Base-by-base conservation (phyloP, 2,113 vertebrate genomes). In the Indicator maculatus region DNA sequence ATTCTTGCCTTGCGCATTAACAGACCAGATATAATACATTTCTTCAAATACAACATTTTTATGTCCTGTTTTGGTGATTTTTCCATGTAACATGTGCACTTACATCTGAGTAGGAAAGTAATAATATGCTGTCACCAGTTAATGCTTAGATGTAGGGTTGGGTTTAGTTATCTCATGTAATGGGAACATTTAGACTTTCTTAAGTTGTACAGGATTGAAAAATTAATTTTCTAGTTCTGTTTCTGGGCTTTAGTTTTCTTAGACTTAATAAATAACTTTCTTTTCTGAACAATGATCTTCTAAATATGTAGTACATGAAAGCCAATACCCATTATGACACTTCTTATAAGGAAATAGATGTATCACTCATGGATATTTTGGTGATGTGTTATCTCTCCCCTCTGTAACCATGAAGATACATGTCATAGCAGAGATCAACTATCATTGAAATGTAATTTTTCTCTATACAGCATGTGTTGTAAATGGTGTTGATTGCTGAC, bases 371-470 rank as follows among this genome's bases (percentile, higher is more conserved):
- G 96, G 92, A 55, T 97, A 90, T 95, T 94, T 94, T 88, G 77
- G 31, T 72, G 86, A 80, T 88, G 91, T 96, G 88, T 86, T 97
- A 30, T 89, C 67, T 91, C 92, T 85, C 81, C 53, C 11, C n/a
- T 94, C 86, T 80, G 45, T 82, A 88, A 92, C 93, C 90, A 71
- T 41, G 89, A 97, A 96, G 96, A 91, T 93, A 55, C 26, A 41
- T 97, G 97, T 97, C 97, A 97, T 89, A 98, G 97, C 95, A 97
- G 89, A 95, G 87, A 97, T 97, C 95, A 97, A 71, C 92, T 72
- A 78, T 94, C 78, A 93, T 95, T 94, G 86, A 89, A 92, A 93
- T 88, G 88, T 56, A 88, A 83, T 96, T 96, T 94, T 95, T 71
- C 89, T 96, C 59, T 89, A 61, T 95, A n/a, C 61, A 60, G 81